A percentile compares a stretch with the other conserved stretches of the same genome.
Evolutionary conservation across 2,797 vertebrate species (phyloP).

Genomic region (Sparidentex hasta): DNA sequence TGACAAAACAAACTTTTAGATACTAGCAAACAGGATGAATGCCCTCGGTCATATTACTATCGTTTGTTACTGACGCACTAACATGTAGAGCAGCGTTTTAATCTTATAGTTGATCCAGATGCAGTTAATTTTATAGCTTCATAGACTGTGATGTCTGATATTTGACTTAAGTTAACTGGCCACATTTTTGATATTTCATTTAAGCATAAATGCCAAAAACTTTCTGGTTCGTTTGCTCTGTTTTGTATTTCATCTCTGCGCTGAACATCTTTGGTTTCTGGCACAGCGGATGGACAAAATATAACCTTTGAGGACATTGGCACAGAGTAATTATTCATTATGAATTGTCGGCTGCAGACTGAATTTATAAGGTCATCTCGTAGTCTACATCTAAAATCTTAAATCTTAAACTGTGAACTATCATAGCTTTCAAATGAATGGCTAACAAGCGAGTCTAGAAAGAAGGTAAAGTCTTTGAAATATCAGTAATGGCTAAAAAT

Average conservation of each 20-base stretch:
- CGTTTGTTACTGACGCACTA: not conserved
- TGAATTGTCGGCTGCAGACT: not conserved
- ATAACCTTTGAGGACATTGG: too few species aligned
- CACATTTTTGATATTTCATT: not conserved
- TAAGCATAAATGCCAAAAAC: not conserved
- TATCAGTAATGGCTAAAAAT: too few species aligned
- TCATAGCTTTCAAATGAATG: not conserved
- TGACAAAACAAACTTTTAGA: not conserved
- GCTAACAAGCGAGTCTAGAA: not conserved
- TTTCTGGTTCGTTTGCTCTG: too few species aligned
- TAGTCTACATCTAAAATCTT: not conserved
- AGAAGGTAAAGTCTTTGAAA: too few species aligned
- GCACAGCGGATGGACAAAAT: not conserved
- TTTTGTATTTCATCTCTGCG: not conserved
- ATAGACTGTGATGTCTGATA: not conserved
- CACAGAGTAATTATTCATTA: not conserved
- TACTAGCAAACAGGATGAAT: not conserved
- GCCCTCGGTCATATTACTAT: not conserved
- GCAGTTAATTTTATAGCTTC: not conserved
- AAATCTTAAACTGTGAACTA: not conserved
- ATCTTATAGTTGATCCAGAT: not conserved
- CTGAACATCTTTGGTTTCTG: too few species aligned
- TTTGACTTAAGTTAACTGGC: too few species aligned
- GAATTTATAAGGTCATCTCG: not conserved
- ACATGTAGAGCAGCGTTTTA: not conserved